These are phyloP conservation scores for Zosterops pallidus DNA, from an alignment of 2,113 vertebrate genomes.

Conservation along the genomic window DNA sequence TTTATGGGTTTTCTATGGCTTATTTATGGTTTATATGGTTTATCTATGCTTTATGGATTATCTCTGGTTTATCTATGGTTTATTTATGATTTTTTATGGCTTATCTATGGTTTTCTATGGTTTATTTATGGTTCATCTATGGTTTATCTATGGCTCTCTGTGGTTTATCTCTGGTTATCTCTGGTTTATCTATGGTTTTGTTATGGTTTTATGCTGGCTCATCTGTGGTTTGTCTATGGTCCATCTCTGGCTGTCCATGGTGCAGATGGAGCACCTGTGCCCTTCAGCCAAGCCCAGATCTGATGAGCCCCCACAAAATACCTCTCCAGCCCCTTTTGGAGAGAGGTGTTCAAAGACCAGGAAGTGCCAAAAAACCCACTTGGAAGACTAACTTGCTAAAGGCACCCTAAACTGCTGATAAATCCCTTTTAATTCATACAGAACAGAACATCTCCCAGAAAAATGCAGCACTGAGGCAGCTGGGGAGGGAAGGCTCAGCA, in stretches of 20 bases:
- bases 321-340: not conserved
- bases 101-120: not conserved
- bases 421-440: not conserved
- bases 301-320: not conserved
- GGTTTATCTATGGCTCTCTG: too few species aligned
- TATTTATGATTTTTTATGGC: fast-evolving
- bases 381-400: not conserved
- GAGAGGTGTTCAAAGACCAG: not conserved
- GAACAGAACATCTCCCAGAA: not conserved
- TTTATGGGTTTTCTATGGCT: not conserved
- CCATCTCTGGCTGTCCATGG: not conserved
- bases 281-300: not conserved
- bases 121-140: too few species aligned
- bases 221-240: not conserved
- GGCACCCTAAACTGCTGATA: not conserved
- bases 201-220: not conserved
- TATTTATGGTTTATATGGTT: not conserved
- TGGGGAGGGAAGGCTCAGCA: not conserved
- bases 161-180: too few species aligned
- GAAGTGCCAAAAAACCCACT: not conserved
- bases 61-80: not conserved
- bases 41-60: not conserved
- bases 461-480: not conserved
- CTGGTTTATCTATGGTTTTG: not conserved
- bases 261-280: not conserved